These are phyloP conservation scores for Craterocephalus amniculus DNA, from an alignment of 2,797 vertebrate genomes.

Conservation along the genomic window DNA sequence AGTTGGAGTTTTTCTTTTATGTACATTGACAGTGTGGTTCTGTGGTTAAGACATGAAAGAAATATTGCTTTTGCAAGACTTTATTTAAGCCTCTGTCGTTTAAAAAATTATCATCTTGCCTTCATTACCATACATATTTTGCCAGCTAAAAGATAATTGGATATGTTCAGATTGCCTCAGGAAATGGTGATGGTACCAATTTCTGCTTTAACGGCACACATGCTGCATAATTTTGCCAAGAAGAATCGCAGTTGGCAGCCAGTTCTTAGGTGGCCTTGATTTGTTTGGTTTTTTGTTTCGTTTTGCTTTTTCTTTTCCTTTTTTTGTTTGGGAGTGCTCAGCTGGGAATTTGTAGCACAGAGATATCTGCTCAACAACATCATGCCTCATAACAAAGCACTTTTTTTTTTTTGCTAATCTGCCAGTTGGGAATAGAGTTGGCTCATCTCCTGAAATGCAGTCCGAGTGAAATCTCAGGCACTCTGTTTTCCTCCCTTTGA, in stretches of 20 bases:
- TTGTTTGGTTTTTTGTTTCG: conserved; percentile 15
- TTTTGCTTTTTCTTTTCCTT: conserved; percentile 28
- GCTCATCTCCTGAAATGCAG: conserved; percentile 57
- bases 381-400: conserved; percentile 63
- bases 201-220: conserved; percentile 51
- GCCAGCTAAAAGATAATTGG: conserved; percentile 55
- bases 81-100: conserved; percentile 25
- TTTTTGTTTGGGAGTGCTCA: conserved; percentile 36
- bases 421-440: conserved; percentile 56
- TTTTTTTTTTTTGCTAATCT: conserved; percentile 39
- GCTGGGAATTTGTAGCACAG: conserved; percentile 55
- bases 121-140: conserved; percentile 53
- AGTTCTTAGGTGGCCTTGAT: conserved; percentile 70
- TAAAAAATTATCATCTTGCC: conserved; percentile 26
- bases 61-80: conserved; percentile 27
- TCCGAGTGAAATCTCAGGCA: conserved; percentile 59
- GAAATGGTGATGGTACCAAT: conserved; percentile 48
- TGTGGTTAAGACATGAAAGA: conserved; percentile 31
- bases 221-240: conserved; percentile 53
- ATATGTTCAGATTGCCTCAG: conserved; percentile 44
- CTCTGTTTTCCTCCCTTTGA: conserved; percentile 59
- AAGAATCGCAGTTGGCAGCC: conserved; percentile 63
- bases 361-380: conserved; percentile 64
- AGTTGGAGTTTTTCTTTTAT: conserved; percentile 7
- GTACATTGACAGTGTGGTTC: conserved; percentile 9